A percentile compares a stretch with the other conserved stretches of the same genome.
Evolutionary conservation across 2,113 vertebrate genomes (phyloP).

Genomic region (Neotragus pygmaeus): DNA sequence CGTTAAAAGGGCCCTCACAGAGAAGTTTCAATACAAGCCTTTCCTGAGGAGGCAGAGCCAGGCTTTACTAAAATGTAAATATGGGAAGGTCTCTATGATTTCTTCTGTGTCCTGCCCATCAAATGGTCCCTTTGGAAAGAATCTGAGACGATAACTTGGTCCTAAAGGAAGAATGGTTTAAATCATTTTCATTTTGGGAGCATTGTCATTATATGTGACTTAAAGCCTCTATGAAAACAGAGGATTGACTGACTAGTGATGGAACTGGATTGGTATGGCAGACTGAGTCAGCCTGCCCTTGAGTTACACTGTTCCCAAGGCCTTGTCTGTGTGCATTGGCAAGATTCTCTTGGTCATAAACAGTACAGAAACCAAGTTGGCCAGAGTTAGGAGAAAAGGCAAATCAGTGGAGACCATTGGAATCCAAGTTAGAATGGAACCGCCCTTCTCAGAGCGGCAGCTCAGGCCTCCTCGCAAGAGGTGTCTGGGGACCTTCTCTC

Average conservation of each 20-base stretch:
- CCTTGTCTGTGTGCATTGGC: neutral
- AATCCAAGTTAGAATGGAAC: neutral
- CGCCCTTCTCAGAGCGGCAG: neutral
- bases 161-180: neutral
- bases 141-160: neutral
- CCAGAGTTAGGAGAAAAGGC: neutral
- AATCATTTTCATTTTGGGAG: neutral
- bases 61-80: neutral
- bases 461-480: neutral
- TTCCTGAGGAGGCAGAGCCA: neutral
- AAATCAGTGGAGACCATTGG: neutral
- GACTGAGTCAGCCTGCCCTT: neutral
- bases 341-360: neutral
- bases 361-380: neutral
- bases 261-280: neutral
- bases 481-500: neutral
- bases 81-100: neutral
- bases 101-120: neutral
- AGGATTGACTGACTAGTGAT: neutral
- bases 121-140: neutral
- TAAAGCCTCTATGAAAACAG: neutral
- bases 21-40: neutral
- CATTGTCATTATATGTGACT: neutral
- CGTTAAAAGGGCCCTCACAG: neutral
- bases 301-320: rapidly evolving